Evolutionary conservation across 2,113 vertebrate species (phyloP), one percentile per base, ranked within the genome.

Genomic region (Xerus inauris): DNA sequence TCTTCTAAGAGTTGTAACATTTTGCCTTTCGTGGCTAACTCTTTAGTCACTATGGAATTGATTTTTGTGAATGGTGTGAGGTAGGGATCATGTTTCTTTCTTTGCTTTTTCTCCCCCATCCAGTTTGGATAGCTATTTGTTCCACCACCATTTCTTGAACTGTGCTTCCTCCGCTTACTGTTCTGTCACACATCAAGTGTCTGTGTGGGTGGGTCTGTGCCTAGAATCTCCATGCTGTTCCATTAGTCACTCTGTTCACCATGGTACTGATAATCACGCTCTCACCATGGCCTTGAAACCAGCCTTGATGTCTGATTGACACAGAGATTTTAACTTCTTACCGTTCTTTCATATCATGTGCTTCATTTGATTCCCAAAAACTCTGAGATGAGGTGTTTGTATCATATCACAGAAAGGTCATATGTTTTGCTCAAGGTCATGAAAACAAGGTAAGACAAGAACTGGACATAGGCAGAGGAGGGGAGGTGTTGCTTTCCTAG

Each of bases 401-500:
- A 59, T 83, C 84, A 49, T 40, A 72, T 75, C 75, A 49, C 38
- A n/a, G 73, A 82, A 32, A 57, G 10, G n/a, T 89, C 62, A 28
- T 5, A 22, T 47, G 40, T 47, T 73, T 54, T 87, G 30, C 11
- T 24, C 22, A 49, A 51, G 54, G 6, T 49, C 77, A 35, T 9
- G 35, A 59, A 67, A 40, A 40, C 8, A 11, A 38, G 59, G 35
- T 10, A 38, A 73, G 49, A 49, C 71, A 40, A 54, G 51, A 64
- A 13, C 42, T 32, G 3, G 57, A 22, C 14, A 45, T 38, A 38
- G 45, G 76, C 6, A 10, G 49, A 49, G 73, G 19, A n/a, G 0
- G 0, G n/a, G n/a, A 22, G 4, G 14, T 89, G 28, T 59, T 6
- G 0, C 30, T 0, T 1, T n/a, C 1, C 28, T 38, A 24, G 47